phyloP scores from a whole-genome alignment of 2,113 vertebrate genomes.

The Apistogramma diplotaenia region DNA sequence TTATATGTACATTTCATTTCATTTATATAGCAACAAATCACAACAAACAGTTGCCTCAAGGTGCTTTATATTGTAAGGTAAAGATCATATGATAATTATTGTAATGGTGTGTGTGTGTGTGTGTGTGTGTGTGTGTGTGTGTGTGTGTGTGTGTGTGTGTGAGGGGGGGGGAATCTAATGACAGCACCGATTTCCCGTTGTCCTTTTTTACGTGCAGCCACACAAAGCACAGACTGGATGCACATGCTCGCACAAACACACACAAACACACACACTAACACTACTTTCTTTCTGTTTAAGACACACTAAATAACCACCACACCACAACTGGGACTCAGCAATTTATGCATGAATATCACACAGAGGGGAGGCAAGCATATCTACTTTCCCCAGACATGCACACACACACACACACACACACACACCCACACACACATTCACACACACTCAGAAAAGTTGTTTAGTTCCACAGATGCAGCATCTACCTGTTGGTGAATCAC shows the following conservation, averaged over 20 bases:
- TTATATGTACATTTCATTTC: background rate
- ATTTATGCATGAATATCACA: constrained; percentile 43
- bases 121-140: too few relatives aligned
- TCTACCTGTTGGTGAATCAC: background rate
- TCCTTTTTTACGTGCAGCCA: constrained; percentile 15
- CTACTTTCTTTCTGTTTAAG: background rate
- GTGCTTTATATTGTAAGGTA: too few relatives aligned
- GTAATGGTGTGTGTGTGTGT: too few relatives aligned
- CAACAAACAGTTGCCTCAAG: too few relatives aligned
- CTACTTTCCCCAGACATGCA: background rate
- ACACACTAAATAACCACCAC: constrained; percentile 30
- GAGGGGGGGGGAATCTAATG: background rate
- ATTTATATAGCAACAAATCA: too few relatives aligned
- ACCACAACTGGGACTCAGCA: background rate
- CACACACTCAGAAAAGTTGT: background rate
- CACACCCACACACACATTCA: background rate
- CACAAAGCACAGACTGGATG: constrained; percentile 8
- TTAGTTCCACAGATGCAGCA: background rate
- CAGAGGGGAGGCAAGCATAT: background rate
- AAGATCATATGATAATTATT: too few relatives aligned
- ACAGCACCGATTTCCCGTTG: constrained; percentile 1
- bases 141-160: too few relatives aligned
- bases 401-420: background rate
- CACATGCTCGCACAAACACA: background rate
- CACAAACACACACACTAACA: background rate